Conservation (phyloP, 1,140 invertebrate genomes). For the Pogonus chalceus region DNA sequence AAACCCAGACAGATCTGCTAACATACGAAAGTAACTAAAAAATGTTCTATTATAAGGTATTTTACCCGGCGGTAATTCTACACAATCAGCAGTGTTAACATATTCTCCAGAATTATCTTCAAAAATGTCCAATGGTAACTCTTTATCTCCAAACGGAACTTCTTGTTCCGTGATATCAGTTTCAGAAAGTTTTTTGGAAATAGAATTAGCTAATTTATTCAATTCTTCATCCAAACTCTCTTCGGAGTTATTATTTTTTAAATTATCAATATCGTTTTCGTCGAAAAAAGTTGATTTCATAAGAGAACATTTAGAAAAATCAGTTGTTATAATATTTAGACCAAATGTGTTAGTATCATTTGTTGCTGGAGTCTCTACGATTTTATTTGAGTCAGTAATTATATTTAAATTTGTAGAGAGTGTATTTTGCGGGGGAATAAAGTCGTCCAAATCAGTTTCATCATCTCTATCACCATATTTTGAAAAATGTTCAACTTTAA, state of each 20-base stretch:
- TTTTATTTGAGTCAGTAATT: constrained; percentile 86
- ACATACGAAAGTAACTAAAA: neutral
- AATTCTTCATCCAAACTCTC: neutral
- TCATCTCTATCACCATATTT: constrained; percentile 90
- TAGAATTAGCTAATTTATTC: neutral
- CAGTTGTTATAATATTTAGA: neutral
- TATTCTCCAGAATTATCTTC: neutral
- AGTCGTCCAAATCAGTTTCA: no score
- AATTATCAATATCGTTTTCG: neutral
- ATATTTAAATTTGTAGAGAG: no score
- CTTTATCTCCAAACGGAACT: neutral
- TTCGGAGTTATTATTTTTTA: neutral
- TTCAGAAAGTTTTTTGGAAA: neutral
- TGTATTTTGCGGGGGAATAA: no score
- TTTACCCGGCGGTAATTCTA: neutral
- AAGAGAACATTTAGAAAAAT: neutral
- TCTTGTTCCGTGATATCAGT: neutral
- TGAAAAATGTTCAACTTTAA: constrained; percentile 90
- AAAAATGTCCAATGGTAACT: neutral
- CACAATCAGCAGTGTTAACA: neutral
- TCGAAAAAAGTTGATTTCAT: neutral
- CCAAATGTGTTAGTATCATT: constrained; percentile 14
- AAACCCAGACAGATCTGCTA: constrained; percentile 47
- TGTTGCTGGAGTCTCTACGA: constrained; percentile 42
- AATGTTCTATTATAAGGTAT: neutral